Percentiles rank a stretch among this genome's conserved stretches.
Conservation (phyloP, 2,113 vertebrate genomes). For the Balaenoptera acutorostrata region DNA sequence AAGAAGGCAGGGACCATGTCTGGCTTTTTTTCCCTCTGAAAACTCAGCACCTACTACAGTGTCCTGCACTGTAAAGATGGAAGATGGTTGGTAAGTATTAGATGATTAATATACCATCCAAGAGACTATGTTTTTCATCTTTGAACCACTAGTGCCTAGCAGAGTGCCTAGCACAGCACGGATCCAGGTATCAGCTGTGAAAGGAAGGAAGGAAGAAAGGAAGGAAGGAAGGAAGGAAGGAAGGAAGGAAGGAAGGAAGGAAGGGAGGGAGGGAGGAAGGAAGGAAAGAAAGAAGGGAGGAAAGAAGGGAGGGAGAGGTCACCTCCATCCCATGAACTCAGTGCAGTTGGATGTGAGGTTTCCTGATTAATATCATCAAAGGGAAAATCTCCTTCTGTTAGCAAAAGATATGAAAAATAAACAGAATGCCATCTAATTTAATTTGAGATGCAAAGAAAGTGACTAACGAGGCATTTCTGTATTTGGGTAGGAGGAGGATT, state of each 20-base stretch:
- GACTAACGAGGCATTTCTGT: slow-evolving; percentile 72
- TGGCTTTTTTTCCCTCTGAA: not conserved
- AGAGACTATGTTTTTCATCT: not conserved
- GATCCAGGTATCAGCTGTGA: not conserved
- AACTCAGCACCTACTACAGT: not conserved
- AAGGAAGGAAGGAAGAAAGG: not conserved
- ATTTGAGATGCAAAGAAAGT: slow-evolving; percentile 77
- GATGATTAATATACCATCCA: not conserved
- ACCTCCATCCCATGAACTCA: not conserved
- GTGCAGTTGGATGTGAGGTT: not conserved
- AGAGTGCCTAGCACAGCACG: not conserved
- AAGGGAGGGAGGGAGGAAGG: accelerated
- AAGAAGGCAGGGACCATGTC: not conserved
- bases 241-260: accelerated
- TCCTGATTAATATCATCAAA: slow-evolving; percentile 43
- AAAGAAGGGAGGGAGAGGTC: not conserved
- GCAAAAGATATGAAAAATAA: slow-evolving; percentile 77
- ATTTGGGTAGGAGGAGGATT: slow-evolving; percentile 62
- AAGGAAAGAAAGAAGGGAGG: accelerated
- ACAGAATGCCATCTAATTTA: slow-evolving; percentile 81
- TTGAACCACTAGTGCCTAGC: not conserved
- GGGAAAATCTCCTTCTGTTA: slow-evolving; percentile 32
- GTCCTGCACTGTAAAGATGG: not conserved
- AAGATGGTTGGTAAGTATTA: not conserved
- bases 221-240: not conserved